Evolutionary conservation across 2,113 vertebrate species (phyloP), one percentile per base, ranked within the genome.

Genomic region (Leuciscus idus): DNA sequence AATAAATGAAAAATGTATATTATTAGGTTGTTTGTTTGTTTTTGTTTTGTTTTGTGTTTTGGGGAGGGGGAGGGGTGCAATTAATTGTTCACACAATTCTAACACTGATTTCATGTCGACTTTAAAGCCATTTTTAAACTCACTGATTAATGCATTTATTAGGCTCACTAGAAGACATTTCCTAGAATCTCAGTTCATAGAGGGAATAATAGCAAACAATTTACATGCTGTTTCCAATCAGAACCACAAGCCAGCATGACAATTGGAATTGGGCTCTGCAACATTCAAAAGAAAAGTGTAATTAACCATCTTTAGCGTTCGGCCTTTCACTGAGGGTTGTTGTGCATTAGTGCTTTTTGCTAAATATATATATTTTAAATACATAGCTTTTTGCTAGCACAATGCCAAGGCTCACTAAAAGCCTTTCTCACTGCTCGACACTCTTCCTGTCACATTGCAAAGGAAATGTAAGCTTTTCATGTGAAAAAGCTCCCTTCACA

Each of bases 151-250:
- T 85, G 36, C 10, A 26, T 30, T 81, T 81, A 80, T n/a, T 61
- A 73, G 6, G n/a, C n/a, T 26, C 64, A 30, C n/a, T 39, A 46
- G 28, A 79, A 80, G 64, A 39, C 23, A 46, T 80, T 85, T 73
- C 23, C 23, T 17, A 59, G 48, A 81, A 59, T 80, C 17, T 26
- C 30, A 26, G 36, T 28, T 78, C 10, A 70, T 11, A 52, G 12
- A 70, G 75, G 30, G 76, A 66, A 64, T 79, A 57, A 78, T 78
- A 68, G 74, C 61, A 74, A 68, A 85, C 43, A 64, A 39, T 26
- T 66, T 85, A 85, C 21, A 68, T 76, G 57, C 46, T 78, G 84
- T 50, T 85, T 43, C 39, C 75, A 55, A 78, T 85, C 48, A 52
- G 28, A 48, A 79, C 13, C 52, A 50, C 52, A 50, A 79, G 36